Percentiles rank a stretch among this genome's conserved stretches.
These are phyloP conservation scores for Xylocopa sonorina DNA, from an alignment of 1,140 invertebrate species.

Conservation along the genomic window DNA sequence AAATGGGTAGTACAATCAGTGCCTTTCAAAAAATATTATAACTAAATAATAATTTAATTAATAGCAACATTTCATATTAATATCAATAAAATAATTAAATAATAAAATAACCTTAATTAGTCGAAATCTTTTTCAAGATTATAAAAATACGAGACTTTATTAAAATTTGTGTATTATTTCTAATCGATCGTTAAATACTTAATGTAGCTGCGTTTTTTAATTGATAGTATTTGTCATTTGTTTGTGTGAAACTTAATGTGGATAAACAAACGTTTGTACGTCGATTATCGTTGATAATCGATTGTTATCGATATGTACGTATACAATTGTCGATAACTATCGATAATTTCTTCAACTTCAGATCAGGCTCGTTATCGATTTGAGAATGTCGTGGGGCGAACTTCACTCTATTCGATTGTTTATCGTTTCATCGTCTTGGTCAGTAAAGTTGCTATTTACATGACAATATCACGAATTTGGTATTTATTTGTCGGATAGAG, in stretches of 20 bases:
- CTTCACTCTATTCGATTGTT: constrained; percentile 41
- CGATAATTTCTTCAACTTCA: too few relatives aligned
- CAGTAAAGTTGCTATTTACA: constrained; percentile 31
- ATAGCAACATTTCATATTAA: not conserved
- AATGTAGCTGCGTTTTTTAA: not conserved
- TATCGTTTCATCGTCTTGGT: not conserved
- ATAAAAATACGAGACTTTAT: too few relatives aligned
- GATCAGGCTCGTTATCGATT: constrained; percentile 37
- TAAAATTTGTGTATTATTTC: too few relatives aligned
- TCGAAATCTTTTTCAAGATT: too few relatives aligned
- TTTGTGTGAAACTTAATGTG: too few relatives aligned
- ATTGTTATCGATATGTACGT: too few relatives aligned
- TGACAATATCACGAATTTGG: constrained; percentile 2
- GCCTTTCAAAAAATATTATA: not conserved
- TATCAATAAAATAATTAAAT: too few relatives aligned
- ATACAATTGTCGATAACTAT: too few relatives aligned
- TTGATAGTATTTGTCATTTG: not conserved
- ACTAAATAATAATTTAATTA: not conserved
- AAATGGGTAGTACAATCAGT: not conserved
- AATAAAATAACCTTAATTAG: too few relatives aligned
- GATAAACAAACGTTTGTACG: too few relatives aligned
- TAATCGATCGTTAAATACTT: not conserved
- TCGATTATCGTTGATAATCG: too few relatives aligned
- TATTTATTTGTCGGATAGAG: not conserved
- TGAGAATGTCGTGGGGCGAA: not conserved